phyloP scores from a whole-genome alignment of 2,888 invertebrate species.

The Hedychridium roseum region DNA sequence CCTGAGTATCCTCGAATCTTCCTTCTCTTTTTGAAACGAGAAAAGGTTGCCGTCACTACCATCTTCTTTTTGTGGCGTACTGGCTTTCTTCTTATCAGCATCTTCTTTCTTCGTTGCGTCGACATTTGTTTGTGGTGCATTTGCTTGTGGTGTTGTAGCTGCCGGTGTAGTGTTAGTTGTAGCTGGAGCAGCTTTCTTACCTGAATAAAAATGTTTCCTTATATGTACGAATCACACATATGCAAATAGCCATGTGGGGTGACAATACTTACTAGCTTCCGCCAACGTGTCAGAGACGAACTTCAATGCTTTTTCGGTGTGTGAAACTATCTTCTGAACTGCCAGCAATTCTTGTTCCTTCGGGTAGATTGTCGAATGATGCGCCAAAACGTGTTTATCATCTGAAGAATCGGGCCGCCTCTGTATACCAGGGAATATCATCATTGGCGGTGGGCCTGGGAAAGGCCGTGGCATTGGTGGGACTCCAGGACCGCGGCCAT shows the following conservation, averaged over 20 bases:
- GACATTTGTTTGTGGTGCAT: slow-evolving; percentile 56
- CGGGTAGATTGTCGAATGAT: slow-evolving; percentile 94
- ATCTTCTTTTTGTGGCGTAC: slow-evolving; percentile 68
- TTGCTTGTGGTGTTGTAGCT: slow-evolving; percentile 46
- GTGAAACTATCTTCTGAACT: slow-evolving; percentile 91
- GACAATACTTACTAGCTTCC: slow-evolving; percentile 59
- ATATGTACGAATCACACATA: neutral
- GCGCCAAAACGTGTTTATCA: slow-evolving; percentile 93
- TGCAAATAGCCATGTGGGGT: neutral
- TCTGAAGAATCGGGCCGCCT: slow-evolving; percentile 92
- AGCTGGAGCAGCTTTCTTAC: slow-evolving; percentile 40
- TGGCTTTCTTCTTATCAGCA: slow-evolving; percentile 65
- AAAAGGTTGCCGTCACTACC: slow-evolving; percentile 77
- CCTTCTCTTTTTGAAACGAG: slow-evolving; percentile 75
- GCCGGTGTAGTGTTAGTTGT: slow-evolving; percentile 30
- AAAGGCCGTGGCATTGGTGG: slow-evolving; percentile 64
- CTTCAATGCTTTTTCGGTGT: slow-evolving; percentile 93
- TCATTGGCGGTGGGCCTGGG: slow-evolving; percentile 63
- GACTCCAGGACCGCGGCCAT: slow-evolving; percentile 68
- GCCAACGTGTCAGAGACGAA: slow-evolving; percentile 90
- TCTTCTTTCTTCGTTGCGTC: slow-evolving; percentile 65
- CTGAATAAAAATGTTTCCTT: slow-evolving; percentile 19
- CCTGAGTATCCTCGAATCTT: slow-evolving; percentile 78
- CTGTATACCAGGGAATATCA: slow-evolving; percentile 70
- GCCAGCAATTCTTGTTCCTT: slow-evolving; percentile 87